Evolutionary conservation across 2,797 vertebrate genomes (phyloP).

Genomic region (Alcedo quadribrachys): DNA sequence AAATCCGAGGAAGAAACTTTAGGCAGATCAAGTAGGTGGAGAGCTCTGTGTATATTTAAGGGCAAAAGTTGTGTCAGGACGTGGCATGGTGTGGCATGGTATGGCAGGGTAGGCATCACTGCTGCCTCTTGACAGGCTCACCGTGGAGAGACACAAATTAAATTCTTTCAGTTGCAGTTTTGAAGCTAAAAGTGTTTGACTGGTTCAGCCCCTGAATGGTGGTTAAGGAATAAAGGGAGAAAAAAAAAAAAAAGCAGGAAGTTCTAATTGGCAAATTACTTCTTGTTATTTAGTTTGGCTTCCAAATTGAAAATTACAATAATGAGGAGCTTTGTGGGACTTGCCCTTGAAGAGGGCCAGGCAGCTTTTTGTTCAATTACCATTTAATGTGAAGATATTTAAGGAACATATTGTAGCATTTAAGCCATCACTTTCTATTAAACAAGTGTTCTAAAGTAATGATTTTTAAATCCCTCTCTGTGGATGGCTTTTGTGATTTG

Average conservation of each 20-base stretch:
- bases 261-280: conserved; percentile 92
- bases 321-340: conserved; percentile 87
- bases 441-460: conserved; percentile 79
- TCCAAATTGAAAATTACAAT: conserved; percentile 87
- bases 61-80: conserved; percentile 56
- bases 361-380: conserved; percentile 80
- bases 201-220: conserved; percentile 78
- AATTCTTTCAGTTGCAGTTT: conserved; percentile 77
- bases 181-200: conserved; percentile 84
- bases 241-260: conserved; percentile 80
- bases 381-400: conserved; percentile 81
- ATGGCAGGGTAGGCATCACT: conserved; percentile 69
- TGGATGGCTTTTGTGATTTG: conserved; percentile 73
- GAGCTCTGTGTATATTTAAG: conserved; percentile 52
- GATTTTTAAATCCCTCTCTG: conserved; percentile 76
- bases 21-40: conserved; percentile 36
- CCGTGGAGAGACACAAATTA: conserved; percentile 75
- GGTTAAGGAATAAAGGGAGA: conserved; percentile 80
- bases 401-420: conserved; percentile 83
- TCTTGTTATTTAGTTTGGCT: conserved; percentile 88
- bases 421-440: conserved; percentile 85
- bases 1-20: conserved; percentile 68
- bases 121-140: conserved; percentile 77
- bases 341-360: conserved; percentile 78
- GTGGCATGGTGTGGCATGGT: background rate